Base-by-base conservation (phyloP, 2,888 invertebrate species). In the Hedya salicella region DNA sequence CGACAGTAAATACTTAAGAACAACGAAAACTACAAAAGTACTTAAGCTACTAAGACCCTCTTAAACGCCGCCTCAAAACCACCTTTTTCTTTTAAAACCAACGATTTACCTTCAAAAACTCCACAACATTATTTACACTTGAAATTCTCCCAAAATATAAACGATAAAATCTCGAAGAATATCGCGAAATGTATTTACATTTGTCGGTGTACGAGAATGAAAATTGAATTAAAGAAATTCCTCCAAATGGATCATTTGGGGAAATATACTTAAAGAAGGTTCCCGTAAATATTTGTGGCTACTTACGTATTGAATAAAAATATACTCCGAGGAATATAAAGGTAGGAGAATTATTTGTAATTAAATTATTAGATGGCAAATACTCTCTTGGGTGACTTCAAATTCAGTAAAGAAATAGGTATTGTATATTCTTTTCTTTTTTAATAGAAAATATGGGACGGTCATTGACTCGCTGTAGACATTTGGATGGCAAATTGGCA, bases 141-240 rank as follows among this genome's bases (percentile, higher is more conserved):
- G 44, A 46, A 56, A 59, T 25, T 46, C 44, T 48, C 19, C 8
- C 39, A 39, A 52, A 65, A 59, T 25, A 46, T 25, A 36, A 48
- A 36, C 42, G 56, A 32, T 52, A 59, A 44, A 59, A 25, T 59
- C 17, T 16, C 19, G 59, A 60, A 30, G 60, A 65, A 60, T 60
- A 59, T 60, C 52, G n/a, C n/a, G 42, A 44, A 64, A 64, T 48
- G 52, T 65, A 65, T 44, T 52, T 65, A 60, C 59, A 52, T 52
- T 64, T 13, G 17, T 13, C 46, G 32, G 49, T 39, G 46, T 48
- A 48, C 39, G 39, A 59, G 19, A 60, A 46, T 21, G 59, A 40
- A 36, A 65, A 65, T 53, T 53, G 59, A 60, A 65, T 65, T 65
- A 65, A 50, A 49, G 13, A 52, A 52, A 59, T 65, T 59, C 46